Base-by-base conservation (phyloP, 2,888 invertebrate genomes). In the Hipparchia sbordonii region DNA sequence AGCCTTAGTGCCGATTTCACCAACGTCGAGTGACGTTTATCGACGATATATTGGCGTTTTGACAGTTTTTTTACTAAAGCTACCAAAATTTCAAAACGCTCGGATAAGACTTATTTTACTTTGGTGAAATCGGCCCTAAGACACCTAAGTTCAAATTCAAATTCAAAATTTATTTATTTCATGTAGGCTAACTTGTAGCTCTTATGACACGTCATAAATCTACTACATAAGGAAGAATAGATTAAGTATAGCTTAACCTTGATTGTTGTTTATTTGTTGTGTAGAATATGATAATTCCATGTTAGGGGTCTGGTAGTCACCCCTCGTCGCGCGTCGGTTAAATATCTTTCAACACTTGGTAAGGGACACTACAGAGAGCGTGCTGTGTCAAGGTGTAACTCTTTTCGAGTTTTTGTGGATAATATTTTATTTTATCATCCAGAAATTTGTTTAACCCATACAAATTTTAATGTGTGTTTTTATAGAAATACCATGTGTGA, bases 321-420 rank as follows among this genome's bases (percentile, higher is more conserved):
- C 72, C 67, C 63, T 57, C 67, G 52, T 63, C 39, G 39, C 39
- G 39, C 39, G 2, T 39, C 65, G 72, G 74, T 70, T 71, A 65
- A 74, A 74, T 72, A 67, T 74, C 72, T 72, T 67, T 74, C 70
- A 60, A 70, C 74, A 74, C 74, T 74, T 67, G 70, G 70, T 70
- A 72, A 60, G 67, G 74, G 72, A 74, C 70, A 72, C 67, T 68
- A 66, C 56, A 66, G 65, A 54, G 72, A 12, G 48, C 65, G 39
- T 5, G 39, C 39, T 54, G 8, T 52, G 23, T 33, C 72, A 69
- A 65, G n/a, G 8, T 48, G 3, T 54, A 70, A 74, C 54, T 61
- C 23, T 9, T 6, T 23, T 56, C 1, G 13, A 52, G 6, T 13
- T 48, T 67, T 12, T 6, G 12, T 12, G 52, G 65, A 12, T 52